A percentile compares a stretch with the other conserved stretches of the same genome.
These are phyloP conservation scores for Xestoiulus laeticollis DNA, from an alignment of 2,888 invertebrate species.

Conservation along the genomic window DNA sequence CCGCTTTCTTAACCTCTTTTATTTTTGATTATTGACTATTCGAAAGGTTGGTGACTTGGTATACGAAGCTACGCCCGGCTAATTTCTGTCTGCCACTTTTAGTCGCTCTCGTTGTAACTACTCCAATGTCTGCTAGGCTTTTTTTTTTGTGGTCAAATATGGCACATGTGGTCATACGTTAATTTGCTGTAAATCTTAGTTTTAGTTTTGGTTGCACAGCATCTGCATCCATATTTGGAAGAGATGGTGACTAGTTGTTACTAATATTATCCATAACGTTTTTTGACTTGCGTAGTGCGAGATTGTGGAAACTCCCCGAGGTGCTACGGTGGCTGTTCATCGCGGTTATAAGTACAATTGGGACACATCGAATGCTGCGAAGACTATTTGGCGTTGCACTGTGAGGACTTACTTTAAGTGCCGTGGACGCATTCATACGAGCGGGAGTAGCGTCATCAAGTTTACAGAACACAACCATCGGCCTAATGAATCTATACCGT, in stretches of 20 bases:
- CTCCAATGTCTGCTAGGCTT: neutral
- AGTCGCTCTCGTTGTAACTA: neutral
- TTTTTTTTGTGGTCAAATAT: neutral
- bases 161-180: neutral
- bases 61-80: neutral
- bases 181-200: neutral
- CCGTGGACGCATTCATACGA: constrained; percentile 34
- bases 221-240: neutral
- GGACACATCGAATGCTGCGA: constrained; percentile 27
- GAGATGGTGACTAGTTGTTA: neutral
- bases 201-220: too few relatives aligned
- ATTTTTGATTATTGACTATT: neutral
- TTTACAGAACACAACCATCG: neutral
- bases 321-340: constrained; percentile 9
- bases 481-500: neutral
- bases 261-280: neutral
- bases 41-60: neutral
- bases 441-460: constrained; percentile 15
- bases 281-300: constrained; percentile 38
- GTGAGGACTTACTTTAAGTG: neutral
- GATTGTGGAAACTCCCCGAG: neutral
- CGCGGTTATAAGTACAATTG: constrained; percentile 35
- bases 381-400: constrained; percentile 13
- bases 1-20: neutral
- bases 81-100: constrained; percentile 25